Evolutionary conservation across 2,888 invertebrate species (phyloP), one percentile per base, ranked within the genome.

Genomic region (Agonopterix subpropinquella): DNA sequence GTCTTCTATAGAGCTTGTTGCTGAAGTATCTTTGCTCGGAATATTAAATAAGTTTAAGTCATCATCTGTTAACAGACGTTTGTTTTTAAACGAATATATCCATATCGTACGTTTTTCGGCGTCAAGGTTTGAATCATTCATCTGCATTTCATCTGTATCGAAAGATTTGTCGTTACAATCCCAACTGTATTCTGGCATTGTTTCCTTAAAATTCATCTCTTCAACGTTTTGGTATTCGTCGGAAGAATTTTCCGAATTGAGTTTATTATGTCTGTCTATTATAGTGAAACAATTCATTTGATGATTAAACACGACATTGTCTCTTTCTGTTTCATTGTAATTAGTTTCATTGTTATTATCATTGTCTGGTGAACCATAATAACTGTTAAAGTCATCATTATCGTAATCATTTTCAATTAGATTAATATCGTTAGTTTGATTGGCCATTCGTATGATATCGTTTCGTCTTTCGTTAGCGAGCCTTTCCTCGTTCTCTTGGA

Each of bases 71-170:
- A 80, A 52, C 4, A 67, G 54, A n/a, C 61, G 69, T 48, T 68
- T 73, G 53, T 85, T 84, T 65, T 78, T 77, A 50, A 71, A 80
- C 2, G 84, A 84, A 59, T 84, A 84, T 44, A 84, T 81, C 73
- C 77, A 80, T 52, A 83, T 65, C 2, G 76, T 80, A 7, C 65
- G 71, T 52, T 77, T 72, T 44, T 74, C 71, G 7, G 54, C 45
- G 8, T 70, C 64, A 11, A 53, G 39, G 43, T 66, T 63, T 8
- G 64, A 45, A 13, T 72, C 65, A 51, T 63, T 65, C 58, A 47
- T 59, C 49, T 36, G 53, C 47, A 11, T 60, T 58, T 51, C 58
- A 59, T 37, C 58, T 55, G 18, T 59, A 54, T 48, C 39, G 9
- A 9, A n/a, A 9, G 9, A 9, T n/a, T n/a, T n/a, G 39, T 39